phyloP scores from a whole-genome alignment of 64 coral and sea anemone genomes.

The Cladopsammia gracilis region DNA sequence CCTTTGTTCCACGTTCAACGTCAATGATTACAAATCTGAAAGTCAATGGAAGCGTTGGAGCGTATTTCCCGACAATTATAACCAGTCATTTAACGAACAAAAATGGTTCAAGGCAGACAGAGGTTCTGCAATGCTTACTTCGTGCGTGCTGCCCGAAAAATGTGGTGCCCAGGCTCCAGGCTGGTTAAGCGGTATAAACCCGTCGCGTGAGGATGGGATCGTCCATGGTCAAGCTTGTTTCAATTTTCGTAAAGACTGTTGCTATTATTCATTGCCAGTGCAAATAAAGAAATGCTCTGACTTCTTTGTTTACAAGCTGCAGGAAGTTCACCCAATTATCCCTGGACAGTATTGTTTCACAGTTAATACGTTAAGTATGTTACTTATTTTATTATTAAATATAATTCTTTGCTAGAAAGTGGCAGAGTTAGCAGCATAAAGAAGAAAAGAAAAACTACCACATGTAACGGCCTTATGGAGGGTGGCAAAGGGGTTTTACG shows the following conservation, averaged over 20 bases:
- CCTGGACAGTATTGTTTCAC: neutral
- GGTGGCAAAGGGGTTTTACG: no score
- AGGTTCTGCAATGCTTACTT: neutral
- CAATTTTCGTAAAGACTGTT: neutral
- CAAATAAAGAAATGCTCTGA: constrained; percentile 1
- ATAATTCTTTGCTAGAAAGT: no score
- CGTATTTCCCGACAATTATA: neutral
- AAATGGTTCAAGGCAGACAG: neutral
- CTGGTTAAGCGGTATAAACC: neutral
- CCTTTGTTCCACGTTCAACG: neutral
- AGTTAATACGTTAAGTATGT: neutral
- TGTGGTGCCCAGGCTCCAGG: constrained; percentile 10
- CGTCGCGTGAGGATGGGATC: neutral
- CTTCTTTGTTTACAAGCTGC: constrained; percentile 8
- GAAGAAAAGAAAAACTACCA: no score
- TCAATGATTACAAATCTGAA: neutral
- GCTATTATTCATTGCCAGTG: neutral
- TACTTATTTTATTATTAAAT: no score
- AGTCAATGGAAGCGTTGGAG: neutral
- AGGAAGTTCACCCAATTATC: neutral
- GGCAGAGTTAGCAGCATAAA: no score
- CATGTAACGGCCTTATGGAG: no score
- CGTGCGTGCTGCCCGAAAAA: neutral
- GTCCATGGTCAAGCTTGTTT: neutral
- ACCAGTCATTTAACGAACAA: neutral